A percentile compares a stretch with the other conserved stretches of the same genome.
These are phyloP conservation scores for Penaeus monodon DNA, from an alignment of 2,888 invertebrate species.

Conservation along the genomic window DNA sequence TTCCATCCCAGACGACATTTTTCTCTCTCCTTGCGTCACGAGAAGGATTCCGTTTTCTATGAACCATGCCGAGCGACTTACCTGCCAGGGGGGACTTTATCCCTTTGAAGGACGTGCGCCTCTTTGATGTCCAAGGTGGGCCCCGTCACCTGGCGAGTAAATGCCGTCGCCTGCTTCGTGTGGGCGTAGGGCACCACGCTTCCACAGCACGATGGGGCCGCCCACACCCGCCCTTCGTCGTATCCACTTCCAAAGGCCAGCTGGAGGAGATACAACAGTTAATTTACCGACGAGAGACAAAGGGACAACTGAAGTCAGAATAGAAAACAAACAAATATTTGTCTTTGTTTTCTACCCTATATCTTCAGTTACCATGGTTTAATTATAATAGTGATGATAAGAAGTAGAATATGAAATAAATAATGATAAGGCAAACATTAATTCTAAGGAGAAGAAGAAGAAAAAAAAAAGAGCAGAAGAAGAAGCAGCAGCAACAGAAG, in stretches of 20 bases:
- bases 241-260: slow-evolving; percentile 29
- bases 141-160: slow-evolving; percentile 61
- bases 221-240: slow-evolving; percentile 39
- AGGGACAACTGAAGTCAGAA: too few species aligned
- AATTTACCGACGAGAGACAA: too few species aligned
- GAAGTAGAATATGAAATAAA: too few species aligned
- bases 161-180: slow-evolving; percentile 61
- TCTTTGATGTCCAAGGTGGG: slow-evolving; percentile 57
- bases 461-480: neutral
- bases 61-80: slow-evolving; percentile 3
- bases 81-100: slow-evolving; percentile 51
- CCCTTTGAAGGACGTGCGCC: slow-evolving; percentile 43
- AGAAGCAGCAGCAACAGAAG: neutral
- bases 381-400: too few species aligned
- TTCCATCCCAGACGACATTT: neutral
- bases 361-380: too few species aligned
- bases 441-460: neutral
- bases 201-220: slow-evolving; percentile 55
- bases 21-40: neutral
- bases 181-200: slow-evolving; percentile 55
- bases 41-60: neutral
- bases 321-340: too few species aligned
- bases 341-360: too few species aligned
- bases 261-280: neutral
- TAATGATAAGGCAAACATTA: too few species aligned